Conservation (phyloP, 2,113 vertebrate species). For the Oryzias celebensis region DNA sequence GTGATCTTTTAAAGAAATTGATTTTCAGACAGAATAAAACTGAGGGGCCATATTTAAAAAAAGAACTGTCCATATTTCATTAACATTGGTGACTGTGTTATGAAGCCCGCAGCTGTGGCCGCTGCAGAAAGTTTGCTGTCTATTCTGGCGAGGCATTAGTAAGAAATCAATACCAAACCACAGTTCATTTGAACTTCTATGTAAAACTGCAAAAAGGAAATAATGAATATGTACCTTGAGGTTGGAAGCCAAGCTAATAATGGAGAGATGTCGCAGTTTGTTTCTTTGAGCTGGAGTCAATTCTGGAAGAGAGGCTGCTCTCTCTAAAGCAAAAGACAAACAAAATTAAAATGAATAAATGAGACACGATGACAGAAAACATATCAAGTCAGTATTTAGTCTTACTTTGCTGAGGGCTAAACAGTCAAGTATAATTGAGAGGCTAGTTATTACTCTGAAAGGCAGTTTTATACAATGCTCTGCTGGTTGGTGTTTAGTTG, state of each 20-base stretch:
- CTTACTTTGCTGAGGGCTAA: constrained; percentile 21
- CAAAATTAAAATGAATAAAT: constrained; percentile 1
- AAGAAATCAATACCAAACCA: constrained; percentile 1
- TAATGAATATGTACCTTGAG: constrained; percentile 83
- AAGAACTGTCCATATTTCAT: constrained; percentile 24
- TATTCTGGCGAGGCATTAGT: neutral
- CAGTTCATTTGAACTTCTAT: constrained; percentile 6
- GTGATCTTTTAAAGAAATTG: neutral
- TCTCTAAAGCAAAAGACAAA: constrained; percentile 64
- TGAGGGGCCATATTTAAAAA: constrained; percentile 24
- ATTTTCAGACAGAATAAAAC: constrained; percentile 22
- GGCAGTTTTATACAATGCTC: constrained; percentile 19
- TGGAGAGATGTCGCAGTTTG: constrained; percentile 93
- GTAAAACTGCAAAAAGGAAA: constrained; percentile 5
- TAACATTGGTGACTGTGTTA: constrained; percentile 18
- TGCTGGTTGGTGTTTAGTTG: constrained; percentile 31
- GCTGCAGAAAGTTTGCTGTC: constrained; percentile 15
- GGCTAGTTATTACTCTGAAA: constrained; percentile 31
- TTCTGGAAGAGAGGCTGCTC: constrained; percentile 85
- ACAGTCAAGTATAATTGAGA: constrained; percentile 2
- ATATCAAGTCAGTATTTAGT: neutral
- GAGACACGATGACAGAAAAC: constrained; percentile 15
- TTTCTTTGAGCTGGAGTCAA: constrained; percentile 94
- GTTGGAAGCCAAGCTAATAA: constrained; percentile 94
- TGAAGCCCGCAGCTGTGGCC: constrained; percentile 8